Conservation (phyloP, 2,888 invertebrate species). For the Tinea semifulvella region DNA sequence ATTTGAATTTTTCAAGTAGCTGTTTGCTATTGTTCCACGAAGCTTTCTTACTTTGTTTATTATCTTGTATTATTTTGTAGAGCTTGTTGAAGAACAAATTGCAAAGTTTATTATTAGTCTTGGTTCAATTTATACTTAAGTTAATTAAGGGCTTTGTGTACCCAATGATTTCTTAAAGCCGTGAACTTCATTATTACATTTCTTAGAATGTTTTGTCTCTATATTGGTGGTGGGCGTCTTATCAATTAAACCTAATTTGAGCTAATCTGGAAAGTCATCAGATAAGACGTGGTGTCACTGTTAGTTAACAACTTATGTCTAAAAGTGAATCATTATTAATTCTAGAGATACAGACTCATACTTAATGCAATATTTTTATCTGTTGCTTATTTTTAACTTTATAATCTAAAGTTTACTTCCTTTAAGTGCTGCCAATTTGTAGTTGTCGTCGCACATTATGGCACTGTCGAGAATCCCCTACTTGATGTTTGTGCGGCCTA, state of each 20-base stretch:
- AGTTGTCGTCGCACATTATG: no score
- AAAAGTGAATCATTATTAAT: constrained; percentile 20
- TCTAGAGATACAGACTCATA: no score
- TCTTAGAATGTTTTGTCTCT: constrained; percentile 4
- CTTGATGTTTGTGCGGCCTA: no score
- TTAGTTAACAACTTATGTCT: constrained; percentile 16
- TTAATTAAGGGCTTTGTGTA: neutral
- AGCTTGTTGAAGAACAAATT: neutral
- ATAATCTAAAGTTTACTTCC: no score
- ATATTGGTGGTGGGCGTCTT: constrained; percentile 3
- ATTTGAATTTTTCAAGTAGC: no score
- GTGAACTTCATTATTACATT: constrained; percentile 1
- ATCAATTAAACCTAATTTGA: constrained; percentile 32
- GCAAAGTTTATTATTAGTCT: neutral
- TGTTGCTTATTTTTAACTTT: no score
- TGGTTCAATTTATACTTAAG: neutral
- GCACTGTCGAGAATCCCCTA: no score
- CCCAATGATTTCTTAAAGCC: neutral
- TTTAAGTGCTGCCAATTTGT: no score
- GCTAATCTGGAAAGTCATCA: constrained; percentile 27
- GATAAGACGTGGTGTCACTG: constrained; percentile 19
- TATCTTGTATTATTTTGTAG: neutral
- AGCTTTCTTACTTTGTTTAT: neutral
- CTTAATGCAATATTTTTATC: no score
- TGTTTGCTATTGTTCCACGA: no score